phyloP scores from a whole-genome alignment of 2,888 invertebrate genomes.

The Zele albiditarsus region DNA sequence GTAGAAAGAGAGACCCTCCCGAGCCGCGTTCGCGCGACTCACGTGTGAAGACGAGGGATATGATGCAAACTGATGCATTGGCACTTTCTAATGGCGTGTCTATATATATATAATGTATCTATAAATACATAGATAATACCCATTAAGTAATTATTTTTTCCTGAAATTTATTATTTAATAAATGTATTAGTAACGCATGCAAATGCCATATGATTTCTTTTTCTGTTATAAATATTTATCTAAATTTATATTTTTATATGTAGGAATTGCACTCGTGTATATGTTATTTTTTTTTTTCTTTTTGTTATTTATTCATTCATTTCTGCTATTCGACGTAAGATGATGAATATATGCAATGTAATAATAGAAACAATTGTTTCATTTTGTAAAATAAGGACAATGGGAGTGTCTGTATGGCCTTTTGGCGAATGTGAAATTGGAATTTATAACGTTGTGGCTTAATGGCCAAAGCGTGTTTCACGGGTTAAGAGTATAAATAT shows the following conservation, averaged over 20 bases:
- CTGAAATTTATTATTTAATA: background rate
- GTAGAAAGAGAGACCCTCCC: background rate
- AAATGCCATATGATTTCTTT: background rate
- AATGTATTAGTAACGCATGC: background rate
- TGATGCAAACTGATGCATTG: conserved; percentile 12
- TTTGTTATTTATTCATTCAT: background rate
- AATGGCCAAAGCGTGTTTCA: conserved; percentile 55
- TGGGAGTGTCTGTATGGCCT: conserved; percentile 23
- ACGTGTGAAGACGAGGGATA: conserved; percentile 7
- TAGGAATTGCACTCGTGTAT: background rate
- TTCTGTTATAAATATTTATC: background rate
- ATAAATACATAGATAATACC: background rate
- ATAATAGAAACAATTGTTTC: conserved; percentile 16
- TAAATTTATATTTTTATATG: background rate
- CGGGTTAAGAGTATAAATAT: conserved; percentile 45
- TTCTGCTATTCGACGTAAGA: background rate
- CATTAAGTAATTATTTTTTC: background rate
- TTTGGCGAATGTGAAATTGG: conserved; percentile 47
- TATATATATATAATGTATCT: background rate
- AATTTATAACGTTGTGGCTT: conserved; percentile 53
- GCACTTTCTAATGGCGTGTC: background rate
- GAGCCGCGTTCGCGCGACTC: background rate
- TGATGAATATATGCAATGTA: background rate
- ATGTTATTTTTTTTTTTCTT: background rate
- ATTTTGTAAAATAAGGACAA: background rate